Base-by-base conservation (phyloP, 2,797 vertebrate genomes). In the Taenioides sp. region DNA sequence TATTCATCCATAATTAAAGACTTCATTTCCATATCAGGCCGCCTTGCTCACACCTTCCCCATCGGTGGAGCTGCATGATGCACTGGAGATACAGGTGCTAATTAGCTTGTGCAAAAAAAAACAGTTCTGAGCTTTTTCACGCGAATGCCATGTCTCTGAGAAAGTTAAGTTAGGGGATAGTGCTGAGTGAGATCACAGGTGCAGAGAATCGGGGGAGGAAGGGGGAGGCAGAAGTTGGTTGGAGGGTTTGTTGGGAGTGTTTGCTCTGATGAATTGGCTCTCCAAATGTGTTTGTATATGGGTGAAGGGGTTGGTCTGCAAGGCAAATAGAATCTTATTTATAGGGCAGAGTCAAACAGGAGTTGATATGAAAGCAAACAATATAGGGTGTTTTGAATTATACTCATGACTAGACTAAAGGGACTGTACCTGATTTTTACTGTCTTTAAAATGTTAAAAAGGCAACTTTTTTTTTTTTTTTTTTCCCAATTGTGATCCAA, bases 1-100 rank as follows among this genome's bases (percentile, higher is more conserved):
- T 87, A 85, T 90, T 91, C 89, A 85, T 90, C 84, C 80, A 86
- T 92, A 92, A 94, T 93, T 93, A 92, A 93, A 89, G 71, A n/a
- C 72, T 73, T 76, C 74, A 90, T 93, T 91, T 92, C 83, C 91
- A 94, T 91, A 89, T 84, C 74, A 77, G 84, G 79, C 25, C 69
- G 7, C 73, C 84, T 75, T 72, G 78, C 86, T 92, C 86, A 81
- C 92, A 91, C 87, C 81, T 87, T 83, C 78, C 62, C 71, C 1
- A 1, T 74, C 61, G 64, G 69, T 80, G 81, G 80, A 82, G 80
- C 80, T 69, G 65, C 20, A 31, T 72, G 77, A 84, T 28, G 65
- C 22, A 69, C 60, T 65, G 77, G 77, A 85, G 78, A 83, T 72
- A 47, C 82, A 86, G 87, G 87, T 86, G 84, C 76, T 91, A 91